Evolutionary conservation across 2,888 invertebrate species (phyloP).

Genomic region (Tillus elongatus): DNA sequence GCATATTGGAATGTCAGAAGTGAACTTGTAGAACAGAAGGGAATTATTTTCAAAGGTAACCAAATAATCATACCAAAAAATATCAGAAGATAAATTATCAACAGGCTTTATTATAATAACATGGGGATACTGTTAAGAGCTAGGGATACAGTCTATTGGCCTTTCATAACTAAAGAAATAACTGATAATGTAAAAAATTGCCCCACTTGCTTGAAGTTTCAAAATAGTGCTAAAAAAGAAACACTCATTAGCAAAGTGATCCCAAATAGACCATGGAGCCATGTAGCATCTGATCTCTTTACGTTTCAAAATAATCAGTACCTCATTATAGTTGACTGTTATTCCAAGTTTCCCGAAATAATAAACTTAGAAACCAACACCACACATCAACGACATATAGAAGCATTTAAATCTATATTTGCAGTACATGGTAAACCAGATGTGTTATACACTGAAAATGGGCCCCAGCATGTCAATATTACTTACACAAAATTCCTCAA

Average conservation of each 20-base stretch:
- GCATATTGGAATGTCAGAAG: conserved; percentile 8
- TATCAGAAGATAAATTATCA: conserved; percentile 7
- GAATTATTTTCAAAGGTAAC: conserved; percentile 5
- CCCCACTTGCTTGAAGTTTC: conserved; percentile 11
- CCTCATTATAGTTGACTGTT: conserved; percentile 7
- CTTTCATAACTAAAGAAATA: conserved; percentile 7
- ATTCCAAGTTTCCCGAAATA: conserved; percentile 10
- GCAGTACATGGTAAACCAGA: conserved; percentile 12
- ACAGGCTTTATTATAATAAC: conserved; percentile 9
- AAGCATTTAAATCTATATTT: conserved; percentile 13
- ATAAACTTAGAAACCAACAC: conserved; percentile 1
- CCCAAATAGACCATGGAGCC: conserved; percentile 11
- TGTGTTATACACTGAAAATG: neutral
- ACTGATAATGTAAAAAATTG: conserved; percentile 8
- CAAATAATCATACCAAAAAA: conserved; percentile 4
- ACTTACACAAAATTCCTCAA: neutral
- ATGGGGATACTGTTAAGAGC: conserved; percentile 8
- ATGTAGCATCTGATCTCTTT: conserved; percentile 16
- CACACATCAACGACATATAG: conserved; percentile 5
- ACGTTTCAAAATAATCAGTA: conserved; percentile 4
- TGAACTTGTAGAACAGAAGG: conserved; percentile 6
- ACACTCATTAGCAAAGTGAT: conserved; percentile 15
- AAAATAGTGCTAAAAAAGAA: conserved; percentile 13
- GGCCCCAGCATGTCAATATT: neutral
- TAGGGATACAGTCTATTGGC: conserved; percentile 7